Evolutionary conservation across 2,888 invertebrate species (phyloP), one percentile per base, ranked within the genome.

Genomic region (Macrophya alboannulata): DNA sequence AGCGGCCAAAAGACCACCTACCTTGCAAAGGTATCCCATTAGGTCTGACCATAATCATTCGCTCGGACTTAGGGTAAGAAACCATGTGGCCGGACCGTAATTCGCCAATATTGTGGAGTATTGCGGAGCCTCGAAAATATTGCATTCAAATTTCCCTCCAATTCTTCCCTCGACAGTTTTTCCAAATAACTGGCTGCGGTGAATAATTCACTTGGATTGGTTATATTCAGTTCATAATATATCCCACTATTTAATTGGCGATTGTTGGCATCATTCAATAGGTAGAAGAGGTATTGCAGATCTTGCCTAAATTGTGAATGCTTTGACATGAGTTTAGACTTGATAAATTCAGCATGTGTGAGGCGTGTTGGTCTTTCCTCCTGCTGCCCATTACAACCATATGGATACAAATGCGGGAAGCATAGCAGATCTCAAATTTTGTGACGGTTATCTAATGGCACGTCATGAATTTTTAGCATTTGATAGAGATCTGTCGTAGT

Each of bases 261-360:
- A 15, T 88, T 86, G 85, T 89, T 89, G n/a, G 86, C 48, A 45
- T 89, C 86, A 76, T 90, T 87, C 72, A 89, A 77, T 59, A 45
- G 45, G 12, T 45, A 45, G 45, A 45, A 45, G 9, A 45, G 45
- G 45, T 45, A 45, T 45, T 45, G 87, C n/a, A 81, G 76, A 84
- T 90, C 88, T 68, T 86, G 71, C 45, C 89, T 51, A 86, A 89
- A 90, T 83, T 86, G 85, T 12, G 88, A 59, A 82, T 89, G 86
- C 37, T 84, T 85, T 9, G 89, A 90, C 85, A 85, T 86, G 40
- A 90, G 48, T 48, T 84, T 74, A 15, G 81, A 55, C 86, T 90
- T 90, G 21, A 89, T 88, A 74, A 86, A 88, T 74, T 87, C 86
- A 65, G 84, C 83, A 76, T 87, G 84, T n/a, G 81, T 83, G 40